Conservation (phyloP, 2,797 vertebrate species). For the Hydrolagus colliei region DNA sequence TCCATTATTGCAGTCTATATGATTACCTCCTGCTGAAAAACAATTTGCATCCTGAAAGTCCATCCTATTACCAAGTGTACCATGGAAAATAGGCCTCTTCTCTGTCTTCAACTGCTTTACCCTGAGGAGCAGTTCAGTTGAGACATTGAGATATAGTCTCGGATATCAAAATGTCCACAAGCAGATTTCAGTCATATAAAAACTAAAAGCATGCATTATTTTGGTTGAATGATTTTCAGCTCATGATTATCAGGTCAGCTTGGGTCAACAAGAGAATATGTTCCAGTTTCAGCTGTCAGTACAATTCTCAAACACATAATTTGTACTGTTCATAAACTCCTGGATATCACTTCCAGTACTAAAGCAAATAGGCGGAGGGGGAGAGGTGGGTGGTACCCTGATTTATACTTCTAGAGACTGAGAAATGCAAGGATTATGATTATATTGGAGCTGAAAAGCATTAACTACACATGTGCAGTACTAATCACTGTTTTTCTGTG, state of each 20-base stretch:
- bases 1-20: constrained; percentile 44
- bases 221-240: constrained; percentile 42
- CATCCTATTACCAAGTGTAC: constrained; percentile 40
- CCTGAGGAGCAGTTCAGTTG: constrained; percentile 36
- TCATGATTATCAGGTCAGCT: constrained; percentile 39
- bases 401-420: no score
- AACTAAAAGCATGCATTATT: constrained; percentile 42
- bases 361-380: no score
- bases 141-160: constrained; percentile 39
- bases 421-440: no score
- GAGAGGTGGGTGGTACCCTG: no score
- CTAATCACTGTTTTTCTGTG: no score
- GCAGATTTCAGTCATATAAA: constrained; percentile 23
- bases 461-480: no score
- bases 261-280: background rate
- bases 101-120: constrained; percentile 40
- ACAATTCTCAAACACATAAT: background rate
- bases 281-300: background rate
- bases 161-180: constrained; percentile 19
- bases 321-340: no score
- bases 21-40: constrained; percentile 39
- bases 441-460: no score
- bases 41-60: constrained; percentile 44
- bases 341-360: no score
- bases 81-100: constrained; percentile 41